phyloP scores from a whole-genome alignment of 2,113 vertebrate genomes.

The Coracopsis vasa region DNA sequence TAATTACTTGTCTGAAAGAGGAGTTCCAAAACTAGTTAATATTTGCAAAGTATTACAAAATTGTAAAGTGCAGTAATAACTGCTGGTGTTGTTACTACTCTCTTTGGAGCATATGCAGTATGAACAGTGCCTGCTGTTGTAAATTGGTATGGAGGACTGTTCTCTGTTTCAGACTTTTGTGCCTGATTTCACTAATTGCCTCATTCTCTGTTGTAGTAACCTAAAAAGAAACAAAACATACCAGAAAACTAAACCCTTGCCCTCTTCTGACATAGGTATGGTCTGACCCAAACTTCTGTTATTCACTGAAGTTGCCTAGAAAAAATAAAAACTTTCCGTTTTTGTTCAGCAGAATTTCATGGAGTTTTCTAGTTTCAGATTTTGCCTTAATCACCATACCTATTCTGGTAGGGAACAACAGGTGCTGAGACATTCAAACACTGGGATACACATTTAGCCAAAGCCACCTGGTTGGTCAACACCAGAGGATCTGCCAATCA shows the following conservation, averaged over 20 bases:
- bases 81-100: not conserved
- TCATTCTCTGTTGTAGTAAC: not conserved
- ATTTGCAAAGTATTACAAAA: not conserved
- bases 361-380: not conserved
- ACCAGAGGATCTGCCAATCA: not conserved
- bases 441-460: not conserved
- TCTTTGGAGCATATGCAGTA: not conserved
- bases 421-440: not conserved
- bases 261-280: not conserved
- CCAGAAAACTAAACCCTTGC: not conserved
- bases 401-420: not conserved
- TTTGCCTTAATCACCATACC: not conserved
- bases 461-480: not conserved
- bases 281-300: not conserved
- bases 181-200: not conserved
- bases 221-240: not conserved
- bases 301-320: not conserved
- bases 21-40: not conserved
- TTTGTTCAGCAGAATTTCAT: not conserved
- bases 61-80: not conserved
- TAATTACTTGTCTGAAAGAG: slow-evolving; percentile 16
- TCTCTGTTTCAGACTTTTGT: not conserved
- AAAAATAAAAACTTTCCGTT: not conserved
- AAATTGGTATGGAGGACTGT: not conserved
- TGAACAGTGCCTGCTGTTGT: not conserved